Percentiles rank a stretch among this genome's conserved stretches.
Evolutionary conservation across 2,113 vertebrate species (phyloP).

Genomic region (Pampusana beccarii): DNA sequence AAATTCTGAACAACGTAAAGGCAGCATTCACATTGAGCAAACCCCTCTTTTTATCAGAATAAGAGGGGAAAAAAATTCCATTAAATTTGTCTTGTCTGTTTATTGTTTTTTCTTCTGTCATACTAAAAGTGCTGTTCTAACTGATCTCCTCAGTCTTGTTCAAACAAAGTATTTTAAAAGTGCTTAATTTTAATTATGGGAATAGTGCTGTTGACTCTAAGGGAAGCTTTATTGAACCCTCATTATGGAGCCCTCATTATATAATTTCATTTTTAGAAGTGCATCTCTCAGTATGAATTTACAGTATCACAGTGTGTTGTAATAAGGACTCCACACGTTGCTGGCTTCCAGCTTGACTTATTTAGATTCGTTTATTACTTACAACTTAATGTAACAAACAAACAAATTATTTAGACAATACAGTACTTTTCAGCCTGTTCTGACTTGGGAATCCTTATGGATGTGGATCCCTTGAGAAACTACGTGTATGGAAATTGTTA

Average conservation of each 20-base stretch:
- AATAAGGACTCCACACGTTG: neutral
- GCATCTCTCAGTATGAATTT: neutral
- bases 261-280: conserved; percentile 31
- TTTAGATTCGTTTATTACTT: conserved; percentile 3
- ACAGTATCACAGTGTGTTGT: neutral
- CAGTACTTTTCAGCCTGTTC: neutral
- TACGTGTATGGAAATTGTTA: neutral
- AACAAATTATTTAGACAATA: neutral
- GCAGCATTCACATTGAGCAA: neutral
- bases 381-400: neutral
- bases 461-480: neutral
- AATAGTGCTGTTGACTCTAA: neutral
- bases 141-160: neutral
- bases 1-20: neutral
- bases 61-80: neutral
- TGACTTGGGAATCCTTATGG: neutral
- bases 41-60: neutral
- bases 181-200: neutral
- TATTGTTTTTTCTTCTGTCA: neutral
- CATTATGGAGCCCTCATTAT: neutral
- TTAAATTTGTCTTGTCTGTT: neutral
- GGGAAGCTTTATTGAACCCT: neutral
- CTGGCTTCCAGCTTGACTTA: neutral
- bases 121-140: neutral
- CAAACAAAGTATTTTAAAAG: neutral